Evolutionary conservation across 2,797 vertebrate genomes (phyloP).

Genomic region (Synanceia verrucosa): DNA sequence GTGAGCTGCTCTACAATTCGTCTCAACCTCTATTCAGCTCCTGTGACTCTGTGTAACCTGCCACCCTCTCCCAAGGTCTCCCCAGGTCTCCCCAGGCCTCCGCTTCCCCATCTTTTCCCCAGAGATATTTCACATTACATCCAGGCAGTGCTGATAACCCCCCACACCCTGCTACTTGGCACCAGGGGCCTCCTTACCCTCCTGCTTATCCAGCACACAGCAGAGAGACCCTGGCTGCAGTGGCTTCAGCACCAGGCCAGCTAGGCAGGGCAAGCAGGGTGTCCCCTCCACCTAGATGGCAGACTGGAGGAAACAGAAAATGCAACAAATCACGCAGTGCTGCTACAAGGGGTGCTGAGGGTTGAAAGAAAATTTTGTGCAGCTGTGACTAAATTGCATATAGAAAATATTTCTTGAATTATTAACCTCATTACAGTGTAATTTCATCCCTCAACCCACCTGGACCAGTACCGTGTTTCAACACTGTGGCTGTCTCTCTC

Average conservation of each 20-base stretch:
- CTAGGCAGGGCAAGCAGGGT: conserved; percentile 11
- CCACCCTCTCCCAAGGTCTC: conserved; percentile 16
- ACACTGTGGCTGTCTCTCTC: neutral
- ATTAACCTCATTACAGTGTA: neutral
- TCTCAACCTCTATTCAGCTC: conserved; percentile 49
- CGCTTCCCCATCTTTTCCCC: conserved; percentile 27
- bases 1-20: conserved; percentile 54
- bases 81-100: conserved; percentile 36
- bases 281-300: conserved; percentile 8
- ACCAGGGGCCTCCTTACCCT: conserved; percentile 41
- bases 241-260: conserved; percentile 22
- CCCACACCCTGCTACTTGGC: conserved; percentile 39
- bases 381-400: neutral
- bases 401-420: neutral
- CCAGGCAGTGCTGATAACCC: conserved; percentile 58
- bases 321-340: conserved; percentile 10
- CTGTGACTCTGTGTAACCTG: conserved; percentile 48
- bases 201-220: conserved; percentile 46
- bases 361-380: neutral
- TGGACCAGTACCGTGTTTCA: neutral
- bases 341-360: neutral
- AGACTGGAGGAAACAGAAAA: conserved; percentile 8
- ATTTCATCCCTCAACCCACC: neutral
- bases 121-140: conserved; percentile 46
- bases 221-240: conserved; percentile 21